phyloP scores from a whole-genome alignment of 1,140 invertebrate species.

The Calosoma granatense region DNA sequence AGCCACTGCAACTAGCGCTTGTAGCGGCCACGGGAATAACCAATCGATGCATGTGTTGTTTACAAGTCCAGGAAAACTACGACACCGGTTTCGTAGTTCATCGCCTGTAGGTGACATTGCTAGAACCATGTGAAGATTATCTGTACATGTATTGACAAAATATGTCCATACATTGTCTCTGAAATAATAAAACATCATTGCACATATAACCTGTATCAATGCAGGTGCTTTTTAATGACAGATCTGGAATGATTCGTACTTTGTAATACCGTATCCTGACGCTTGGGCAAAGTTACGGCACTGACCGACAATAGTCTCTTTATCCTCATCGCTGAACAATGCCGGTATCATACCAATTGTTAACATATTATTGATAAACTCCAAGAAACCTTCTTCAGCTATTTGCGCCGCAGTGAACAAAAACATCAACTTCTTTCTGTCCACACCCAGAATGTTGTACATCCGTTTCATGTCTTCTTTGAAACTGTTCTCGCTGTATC shows the following conservation, averaged over 20 bases:
- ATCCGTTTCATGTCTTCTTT: slow-evolving; percentile 76
- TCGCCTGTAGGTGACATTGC: slow-evolving; percentile 83
- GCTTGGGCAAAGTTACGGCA: slow-evolving; percentile 56
- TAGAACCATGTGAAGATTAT: slow-evolving; percentile 81
- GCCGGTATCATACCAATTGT: slow-evolving; percentile 77
- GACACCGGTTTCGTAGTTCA: slow-evolving; percentile 64
- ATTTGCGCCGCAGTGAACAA: slow-evolving; percentile 75
- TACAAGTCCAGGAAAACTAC: slow-evolving; percentile 84
- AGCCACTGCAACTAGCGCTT: slow-evolving; percentile 77
- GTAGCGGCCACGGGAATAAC: slow-evolving; percentile 85
- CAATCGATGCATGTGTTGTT: slow-evolving; percentile 91
- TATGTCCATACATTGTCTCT: slow-evolving; percentile 75
- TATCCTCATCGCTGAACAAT: slow-evolving; percentile 77
- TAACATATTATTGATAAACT: slow-evolving; percentile 83
- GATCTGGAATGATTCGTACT: slow-evolving; percentile 40
- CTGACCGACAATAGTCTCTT: slow-evolving; percentile 59
- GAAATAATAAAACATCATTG: slow-evolving; percentile 20
- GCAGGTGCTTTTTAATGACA: slow-evolving; percentile 4
- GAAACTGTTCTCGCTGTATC: slow-evolving; percentile 72
- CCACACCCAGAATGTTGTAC: slow-evolving; percentile 63
- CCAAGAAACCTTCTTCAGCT: slow-evolving; percentile 69
- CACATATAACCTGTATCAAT: background rate
- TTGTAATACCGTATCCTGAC: slow-evolving; percentile 57
- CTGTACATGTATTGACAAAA: slow-evolving; percentile 62
- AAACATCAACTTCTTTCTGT: slow-evolving; percentile 70